Conservation (phyloP, 2,797 vertebrate species). For the Caiman crocodilus region DNA sequence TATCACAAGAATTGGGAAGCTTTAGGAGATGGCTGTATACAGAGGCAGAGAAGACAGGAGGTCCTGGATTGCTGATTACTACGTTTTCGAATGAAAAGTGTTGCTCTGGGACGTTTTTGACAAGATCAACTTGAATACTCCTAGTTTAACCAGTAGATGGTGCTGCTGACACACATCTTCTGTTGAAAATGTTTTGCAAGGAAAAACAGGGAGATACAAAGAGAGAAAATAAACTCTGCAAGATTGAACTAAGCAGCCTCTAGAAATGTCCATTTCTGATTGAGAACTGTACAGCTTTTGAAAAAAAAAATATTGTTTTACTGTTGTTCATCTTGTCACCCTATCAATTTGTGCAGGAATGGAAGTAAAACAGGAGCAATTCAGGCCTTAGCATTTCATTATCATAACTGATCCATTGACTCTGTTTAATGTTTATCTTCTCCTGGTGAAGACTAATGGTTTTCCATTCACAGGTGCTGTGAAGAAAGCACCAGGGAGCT, state of each 20-base stretch:
- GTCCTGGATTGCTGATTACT: too few relatives aligned
- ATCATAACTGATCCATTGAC: background rate
- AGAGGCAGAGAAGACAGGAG: too few relatives aligned
- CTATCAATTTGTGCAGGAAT: fast-evolving
- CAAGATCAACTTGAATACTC: background rate
- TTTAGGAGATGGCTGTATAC: too few relatives aligned
- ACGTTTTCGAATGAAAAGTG: too few relatives aligned
- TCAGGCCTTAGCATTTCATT: background rate
- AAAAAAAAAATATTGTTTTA: background rate
- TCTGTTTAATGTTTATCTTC: background rate
- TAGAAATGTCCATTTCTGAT: constrained; percentile 23
- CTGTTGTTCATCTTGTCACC: background rate
- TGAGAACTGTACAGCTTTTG: background rate
- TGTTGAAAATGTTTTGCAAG: background rate
- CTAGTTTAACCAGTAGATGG: constrained; percentile 72
- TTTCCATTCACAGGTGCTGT: background rate
- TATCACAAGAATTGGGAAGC: too few relatives aligned
- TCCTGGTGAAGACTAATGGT: background rate
- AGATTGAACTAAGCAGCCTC: background rate
- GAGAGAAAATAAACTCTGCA: background rate
- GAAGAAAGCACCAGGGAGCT: background rate
- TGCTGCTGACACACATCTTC: constrained; percentile 8
- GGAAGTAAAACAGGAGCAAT: background rate
- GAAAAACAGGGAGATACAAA: background rate
- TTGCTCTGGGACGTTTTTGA: too few relatives aligned